Base-by-base conservation (phyloP, 2,113 vertebrate species). In the Protomyctophum bolini region DNA sequence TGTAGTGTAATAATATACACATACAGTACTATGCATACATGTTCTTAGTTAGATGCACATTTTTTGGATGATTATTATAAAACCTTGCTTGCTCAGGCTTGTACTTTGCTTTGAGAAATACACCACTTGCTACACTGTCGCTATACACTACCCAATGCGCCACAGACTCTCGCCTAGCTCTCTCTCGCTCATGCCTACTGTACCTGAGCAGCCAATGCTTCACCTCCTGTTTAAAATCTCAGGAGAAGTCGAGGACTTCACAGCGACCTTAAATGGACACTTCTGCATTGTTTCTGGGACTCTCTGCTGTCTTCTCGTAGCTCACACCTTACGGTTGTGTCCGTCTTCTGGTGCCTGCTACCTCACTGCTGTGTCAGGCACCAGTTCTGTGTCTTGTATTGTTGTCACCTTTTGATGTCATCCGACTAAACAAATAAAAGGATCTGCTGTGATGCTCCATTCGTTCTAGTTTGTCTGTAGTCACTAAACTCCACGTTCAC, bases 351-450 rank as follows among this genome's bases (percentile, higher is more conserved):
- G 69, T 78, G 52, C 21, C 63, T 84, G 47, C 72, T 84, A 15
- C 28, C 72, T 84, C 83, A 63, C 75, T 7, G 60, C 75, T 7
- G 60, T 66, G 68, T 78, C 55, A 6, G 55, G 52, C 54, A 21
- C 28, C 73, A 62, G 41, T 2, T 73, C 6, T 63, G 61, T 63
- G 71, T 58, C 73, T 33, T 76, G 48, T 83, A 41, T 41, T 41
- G 68, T 85, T 75, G 72, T 83, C 65, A 73, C 66, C 48, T n/a
- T 41, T 72, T 60, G 6, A 59, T 91, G 89, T 91, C 79, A 81
- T 83, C 28, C 55, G 58, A 73, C 76, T 59, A 71, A 81, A 82
- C 80, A 81, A 93, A 93, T 94, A 92, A 93, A 41, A 92, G 72
- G 81, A 86, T 83, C 63, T 73, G 81, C 80, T 87, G 81, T 85